Evolutionary conservation across 2,113 vertebrate genomes (phyloP).

Genomic region (Trichomycterus rosablanca): DNA sequence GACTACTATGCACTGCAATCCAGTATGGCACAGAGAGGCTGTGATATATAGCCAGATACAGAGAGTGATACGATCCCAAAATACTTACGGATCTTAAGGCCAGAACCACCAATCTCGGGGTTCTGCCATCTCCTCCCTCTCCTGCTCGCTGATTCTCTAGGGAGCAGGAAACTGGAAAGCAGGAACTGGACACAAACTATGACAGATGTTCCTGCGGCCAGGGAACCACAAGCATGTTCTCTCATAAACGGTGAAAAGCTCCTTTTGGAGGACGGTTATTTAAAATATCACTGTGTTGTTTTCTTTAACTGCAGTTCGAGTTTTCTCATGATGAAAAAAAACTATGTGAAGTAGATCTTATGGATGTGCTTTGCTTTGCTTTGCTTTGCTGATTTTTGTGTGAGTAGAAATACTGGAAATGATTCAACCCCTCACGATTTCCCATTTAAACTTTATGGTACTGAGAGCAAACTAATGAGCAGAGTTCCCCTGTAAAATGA

Average conservation of each 20-base stretch:
- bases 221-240: slow-evolving; percentile 60
- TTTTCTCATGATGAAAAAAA: slow-evolving; percentile 38
- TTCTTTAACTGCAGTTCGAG: slow-evolving; percentile 53
- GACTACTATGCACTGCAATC: slow-evolving; percentile 32
- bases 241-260: slow-evolving; percentile 60
- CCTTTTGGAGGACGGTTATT: slow-evolving; percentile 54
- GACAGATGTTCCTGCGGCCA: slow-evolving; percentile 63
- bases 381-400: slow-evolving; percentile 43
- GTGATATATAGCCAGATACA: not conserved
- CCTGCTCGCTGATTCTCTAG: slow-evolving; percentile 40
- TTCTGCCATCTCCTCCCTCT: slow-evolving; percentile 35
- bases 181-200: slow-evolving; percentile 57
- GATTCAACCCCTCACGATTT: slow-evolving; percentile 49
- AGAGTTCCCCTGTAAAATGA: slow-evolving; percentile 39
- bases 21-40: slow-evolving; percentile 3
- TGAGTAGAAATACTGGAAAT: slow-evolving; percentile 43
- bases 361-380: slow-evolving; percentile 40
- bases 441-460: slow-evolving; percentile 41
- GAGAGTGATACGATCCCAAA: slow-evolving; percentile 19
- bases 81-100: slow-evolving; percentile 21
- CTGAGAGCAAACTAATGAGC: slow-evolving; percentile 38
- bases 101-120: slow-evolving; percentile 31
- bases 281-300: slow-evolving; percentile 53
- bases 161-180: slow-evolving; percentile 34
- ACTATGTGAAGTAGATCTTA: slow-evolving; percentile 51